A percentile compares a stretch with the other conserved stretches of the same genome.
phyloP scores from a whole-genome alignment of 2,113 vertebrate species.

The Apaloderma vittatum region DNA sequence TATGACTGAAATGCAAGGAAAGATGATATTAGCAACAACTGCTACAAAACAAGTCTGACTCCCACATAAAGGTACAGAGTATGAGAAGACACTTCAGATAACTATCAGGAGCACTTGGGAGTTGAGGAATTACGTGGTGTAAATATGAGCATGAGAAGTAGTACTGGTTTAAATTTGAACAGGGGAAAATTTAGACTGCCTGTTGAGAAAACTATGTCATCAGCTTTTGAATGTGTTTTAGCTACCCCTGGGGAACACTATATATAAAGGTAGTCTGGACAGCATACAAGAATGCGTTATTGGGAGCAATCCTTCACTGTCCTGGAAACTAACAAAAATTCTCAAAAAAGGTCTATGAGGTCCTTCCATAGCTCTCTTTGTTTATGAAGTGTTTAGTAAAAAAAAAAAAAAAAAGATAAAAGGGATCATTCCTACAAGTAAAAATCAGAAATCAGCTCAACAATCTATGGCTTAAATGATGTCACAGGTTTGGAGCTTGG shows the following conservation, averaged over 20 bases:
- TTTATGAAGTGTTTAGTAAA: background rate
- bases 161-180: background rate
- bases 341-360: background rate
- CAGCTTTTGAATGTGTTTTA: constrained; percentile 10
- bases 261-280: background rate
- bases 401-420: background rate
- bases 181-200: background rate
- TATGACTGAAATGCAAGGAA: background rate
- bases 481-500: background rate
- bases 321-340: background rate
- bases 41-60: background rate
- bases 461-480: background rate
- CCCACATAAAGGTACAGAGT: rapidly evolving
- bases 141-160: background rate
- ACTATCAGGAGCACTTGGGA: background rate
- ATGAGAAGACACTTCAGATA: background rate
- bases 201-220: background rate
- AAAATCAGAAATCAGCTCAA: background rate
- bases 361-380: background rate
- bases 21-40: background rate
- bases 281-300: background rate
- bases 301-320: background rate
- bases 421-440: background rate
- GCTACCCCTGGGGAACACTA: background rate
- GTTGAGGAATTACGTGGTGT: background rate